Base-by-base conservation (phyloP, 23 tunicate species). In the Trididemnum miniatum region DNA sequence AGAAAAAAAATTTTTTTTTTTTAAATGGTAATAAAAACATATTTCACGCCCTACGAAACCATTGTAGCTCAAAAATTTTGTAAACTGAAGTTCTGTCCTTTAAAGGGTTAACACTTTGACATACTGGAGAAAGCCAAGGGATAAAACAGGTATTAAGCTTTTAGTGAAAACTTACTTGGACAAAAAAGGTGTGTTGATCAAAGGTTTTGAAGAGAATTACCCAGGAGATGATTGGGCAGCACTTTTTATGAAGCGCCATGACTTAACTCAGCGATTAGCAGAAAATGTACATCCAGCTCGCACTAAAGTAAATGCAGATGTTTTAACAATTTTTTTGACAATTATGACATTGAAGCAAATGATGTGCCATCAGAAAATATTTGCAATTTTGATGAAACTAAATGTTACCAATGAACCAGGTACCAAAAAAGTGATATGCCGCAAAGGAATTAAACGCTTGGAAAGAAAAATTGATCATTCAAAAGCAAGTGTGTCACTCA, bases 311-410 rank as follows among this genome's bases (percentile, higher is more conserved):
- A 9, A 37, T 37, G 20, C 31, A 18, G 79, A 38, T 7, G 59
- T 73, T 2, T 73, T 22, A 33, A 23, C 57, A 38, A 51, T 12
- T 77, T 51, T 57, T 57, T 77, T 77, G 66, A 52, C 67, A 77
- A 77, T 30, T 54, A 26, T 51, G 37, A 57, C 15, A 24, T 28
- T 15, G 66, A 52, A 51, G 67, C 38, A 24, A 27, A 38, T 37
- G 30, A 73, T 38, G 67, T 77, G 34, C 67, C 51, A 52, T 3
- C 20, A 26, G 66, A 28, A 52, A 80, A 63, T 64, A 64, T 80
- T 15, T 63, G 52, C 35, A 80, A 80, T 80, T 80, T 22, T 31
- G 84, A 80, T 80, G 84, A 77, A n/a, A 77, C 82, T 12, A 77
- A n/a, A 77, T 40, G 37, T 77, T 26, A 77, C 82, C 35, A 51